Base-by-base conservation (phyloP, 2,113 vertebrate genomes). In the Menidia beryllina region DNA sequence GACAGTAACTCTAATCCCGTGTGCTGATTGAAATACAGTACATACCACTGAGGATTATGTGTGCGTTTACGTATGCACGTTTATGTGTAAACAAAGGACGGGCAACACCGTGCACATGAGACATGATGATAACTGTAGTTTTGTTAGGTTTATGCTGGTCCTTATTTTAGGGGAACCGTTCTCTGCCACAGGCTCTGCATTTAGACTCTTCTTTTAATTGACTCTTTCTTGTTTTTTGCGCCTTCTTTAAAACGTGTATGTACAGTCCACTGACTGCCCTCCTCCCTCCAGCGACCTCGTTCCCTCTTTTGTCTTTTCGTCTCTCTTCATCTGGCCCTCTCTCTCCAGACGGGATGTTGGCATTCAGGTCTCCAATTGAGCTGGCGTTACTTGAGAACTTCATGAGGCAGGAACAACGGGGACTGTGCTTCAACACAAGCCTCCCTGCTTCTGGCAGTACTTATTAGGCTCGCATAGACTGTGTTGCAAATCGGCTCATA, bases 361-460 rank as follows among this genome's bases (percentile, higher is more conserved):
- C 78, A 91, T 90, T 88, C 86, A 49, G 76, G 67, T 63, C 73
- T 84, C 75, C 86, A 88, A 89, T 88, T 89, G 84, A 88, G 84
- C 77, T 85, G 83, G 84, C 77, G 61, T 88, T 76, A 82, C 75
- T 81, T 79, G 80, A 88, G 83, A 82, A 69, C 77, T 55, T 78
- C 47, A 75, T 78, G 70, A 78, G 85, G 55, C 81, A 67, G 82
- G 71, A 85, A 69, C 82, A 74, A 70, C 64, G 86, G 84, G 89
- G 84, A 88, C 69, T 62, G 63, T 55, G 58, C 62, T 54, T 60
- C n/a, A n/a, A n/a, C n/a, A n/a, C n/a, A n/a, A n/a, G n/a, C n/a
- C n/a, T n/a, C n/a, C n/a, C n/a, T n/a, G n/a, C n/a, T n/a, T n/a
- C n/a, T n/a, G n/a, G n/a, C n/a, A n/a, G n/a, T n/a, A n/a, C n/a